Conservation (phyloP, 2,888 invertebrate genomes). For the Troglohyphantes excavatus region DNA sequence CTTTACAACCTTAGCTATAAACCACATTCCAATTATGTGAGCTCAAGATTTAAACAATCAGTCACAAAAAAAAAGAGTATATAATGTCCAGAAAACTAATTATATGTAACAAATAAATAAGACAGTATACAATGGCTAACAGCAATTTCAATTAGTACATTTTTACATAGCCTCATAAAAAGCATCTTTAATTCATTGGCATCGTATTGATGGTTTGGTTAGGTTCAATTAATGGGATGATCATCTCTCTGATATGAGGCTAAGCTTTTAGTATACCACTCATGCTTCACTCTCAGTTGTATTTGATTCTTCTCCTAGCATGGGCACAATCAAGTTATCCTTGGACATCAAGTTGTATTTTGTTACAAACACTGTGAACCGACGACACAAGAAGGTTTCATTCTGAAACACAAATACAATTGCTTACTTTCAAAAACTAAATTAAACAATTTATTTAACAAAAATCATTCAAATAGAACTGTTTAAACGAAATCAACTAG, state of each 20-base stretch:
- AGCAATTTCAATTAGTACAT: constrained; percentile 42
- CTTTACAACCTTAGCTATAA: not conserved
- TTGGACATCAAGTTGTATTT: constrained; percentile 99
- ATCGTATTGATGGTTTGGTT: constrained; percentile 12
- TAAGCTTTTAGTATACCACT: constrained; percentile 45
- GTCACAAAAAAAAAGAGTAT: not conserved
- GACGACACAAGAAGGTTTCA: constrained; percentile 96
- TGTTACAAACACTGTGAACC: constrained; percentile 97
- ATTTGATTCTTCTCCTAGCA: constrained; percentile 82
- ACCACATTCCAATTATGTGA: not conserved
- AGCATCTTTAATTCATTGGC: constrained; percentile 12
- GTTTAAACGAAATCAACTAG: too few species aligned
- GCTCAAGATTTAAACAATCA: not conserved
- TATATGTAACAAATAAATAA: constrained; percentile 23
- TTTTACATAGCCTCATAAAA: constrained; percentile 31
- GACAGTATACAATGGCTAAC: constrained; percentile 12
- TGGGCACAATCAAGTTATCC: constrained; percentile 99
- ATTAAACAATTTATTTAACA: too few species aligned
- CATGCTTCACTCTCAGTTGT: constrained; percentile 78
- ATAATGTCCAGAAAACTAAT: not conserved
- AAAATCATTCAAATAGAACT: too few species aligned
- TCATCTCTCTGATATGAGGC: constrained; percentile 55
- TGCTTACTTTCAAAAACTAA: too few species aligned
- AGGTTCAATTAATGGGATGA: constrained; percentile 20
- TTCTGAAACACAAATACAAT: constrained; percentile 84